Base-by-base conservation (phyloP, 1,140 invertebrate species). In the Drosophila lacertosa region DNA sequence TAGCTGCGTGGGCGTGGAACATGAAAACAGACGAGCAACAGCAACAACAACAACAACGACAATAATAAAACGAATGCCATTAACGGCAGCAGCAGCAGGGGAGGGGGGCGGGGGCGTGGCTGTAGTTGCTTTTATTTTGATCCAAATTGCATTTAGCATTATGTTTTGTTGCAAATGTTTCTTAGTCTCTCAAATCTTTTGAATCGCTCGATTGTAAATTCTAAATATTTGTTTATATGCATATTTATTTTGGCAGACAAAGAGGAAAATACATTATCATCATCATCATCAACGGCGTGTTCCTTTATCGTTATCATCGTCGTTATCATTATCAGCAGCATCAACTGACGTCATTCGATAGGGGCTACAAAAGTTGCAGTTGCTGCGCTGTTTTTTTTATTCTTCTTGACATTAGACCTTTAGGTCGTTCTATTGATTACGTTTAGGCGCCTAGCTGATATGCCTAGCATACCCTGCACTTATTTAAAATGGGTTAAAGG, bases 101-200 rank as follows among this genome's bases (percentile, higher is more conserved):
- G 22, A 1, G 42, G 4, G 10, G 4, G 1, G 40, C 18, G 5
- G 9, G 7, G 3, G 11, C 1, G 2, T 11, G 0, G 15, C 9
- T 13, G 26, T 0, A 2, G 37, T 32, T 18, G 32, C 2, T 13
- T n/a, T 4, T 48, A 15, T n/a, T 18, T 47, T 50, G 75, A 70
- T 83, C 71, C 66, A 79, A 79, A 79, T 79, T 84, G 77, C 77
- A 86, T 76, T 82, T 54, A 74, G 68, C 74, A 74, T 78, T 47
- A n/a, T n/a, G n/a, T n/a, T 65, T 70, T 68, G 62, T 37, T 54
- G 55, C 63, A 75, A 75, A 15, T 55, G 29, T 35, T 57, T 58
- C 33, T 10, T 64, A 51, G 35, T 62, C 22, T 4, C 33, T 13
- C n/a, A 29, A 29, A 29, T 9, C 26, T 9, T 7, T 29, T 29